Conservation (phyloP, 2,113 vertebrate species). For the human region GRCh38 chr14:53912001-53912500, state of each 20-base stretch:
- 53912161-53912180: slow-evolving; percentile 74
- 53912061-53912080: slow-evolving; percentile 66
- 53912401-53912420: slow-evolving; percentile 59
- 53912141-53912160: slow-evolving; percentile 68
- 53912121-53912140: slow-evolving; percentile 68
- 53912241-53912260: slow-evolving; percentile 53
- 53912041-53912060: slow-evolving; percentile 75
- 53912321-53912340: slow-evolving; percentile 60
- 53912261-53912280: slow-evolving; percentile 63
- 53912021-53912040: slow-evolving; percentile 68
- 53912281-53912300: slow-evolving; percentile 48
- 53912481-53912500: slow-evolving; percentile 66
- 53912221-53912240: slow-evolving; percentile 62
- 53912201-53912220: slow-evolving; percentile 26
- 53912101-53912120: slow-evolving; percentile 70
- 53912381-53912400: slow-evolving; percentile 67
- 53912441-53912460: slow-evolving; percentile 16
- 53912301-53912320: neutral
- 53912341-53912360: slow-evolving; percentile 69
- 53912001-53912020: slow-evolving; percentile 72
- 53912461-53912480: slow-evolving; percentile 71
- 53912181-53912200: slow-evolving; percentile 73
- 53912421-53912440: slow-evolving; percentile 68
- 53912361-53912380: slow-evolving; percentile 67
- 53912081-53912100: slow-evolving; percentile 72